Percentiles rank a stretch among this genome's conserved stretches.
phyloP scores from a whole-genome alignment of 2,888 invertebrate genomes.

The Erannis defoliaria region DNA sequence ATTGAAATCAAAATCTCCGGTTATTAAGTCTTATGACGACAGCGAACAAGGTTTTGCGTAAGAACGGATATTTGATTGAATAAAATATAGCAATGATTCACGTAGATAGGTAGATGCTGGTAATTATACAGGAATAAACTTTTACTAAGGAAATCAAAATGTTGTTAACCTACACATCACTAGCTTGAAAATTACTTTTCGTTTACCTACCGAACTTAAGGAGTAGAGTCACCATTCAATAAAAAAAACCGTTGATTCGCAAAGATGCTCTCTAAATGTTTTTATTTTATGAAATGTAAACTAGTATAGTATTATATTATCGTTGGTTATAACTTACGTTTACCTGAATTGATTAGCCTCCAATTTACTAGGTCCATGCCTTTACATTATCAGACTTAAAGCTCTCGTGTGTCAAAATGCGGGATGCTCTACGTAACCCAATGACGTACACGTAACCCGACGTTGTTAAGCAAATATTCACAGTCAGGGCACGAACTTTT shows the following conservation, averaged over 20 bases:
- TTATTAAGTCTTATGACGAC: conserved; percentile 37
- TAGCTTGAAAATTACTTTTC: neutral
- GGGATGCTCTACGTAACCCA: too few relatives aligned
- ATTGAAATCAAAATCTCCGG: conserved; percentile 33
- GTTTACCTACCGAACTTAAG: too few relatives aligned
- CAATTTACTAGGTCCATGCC: too few relatives aligned
- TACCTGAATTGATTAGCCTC: too few relatives aligned
- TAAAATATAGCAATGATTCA: conserved; percentile 11
- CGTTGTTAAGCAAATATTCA: conserved; percentile 28
- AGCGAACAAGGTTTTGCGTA: conserved; percentile 19
- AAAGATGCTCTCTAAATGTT: too few relatives aligned
- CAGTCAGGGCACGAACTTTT: conserved; percentile 36
- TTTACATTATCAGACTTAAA: neutral
- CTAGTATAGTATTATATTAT: too few relatives aligned
- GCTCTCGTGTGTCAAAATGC: conserved; percentile 8
- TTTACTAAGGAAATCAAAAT: neutral
- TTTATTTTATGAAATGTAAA: too few relatives aligned
- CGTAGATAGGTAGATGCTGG: conserved; percentile 1
- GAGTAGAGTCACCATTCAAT: too few relatives aligned
- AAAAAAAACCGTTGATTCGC: too few relatives aligned
- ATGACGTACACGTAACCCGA: conserved; percentile 12
- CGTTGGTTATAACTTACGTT: too few relatives aligned
- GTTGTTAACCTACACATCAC: neutral
- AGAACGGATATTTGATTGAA: conserved; percentile 42
- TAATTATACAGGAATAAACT: conserved; percentile 17